phyloP scores from a whole-genome alignment of 2,113 vertebrate species.

The Brevimyrus niger region DNA sequence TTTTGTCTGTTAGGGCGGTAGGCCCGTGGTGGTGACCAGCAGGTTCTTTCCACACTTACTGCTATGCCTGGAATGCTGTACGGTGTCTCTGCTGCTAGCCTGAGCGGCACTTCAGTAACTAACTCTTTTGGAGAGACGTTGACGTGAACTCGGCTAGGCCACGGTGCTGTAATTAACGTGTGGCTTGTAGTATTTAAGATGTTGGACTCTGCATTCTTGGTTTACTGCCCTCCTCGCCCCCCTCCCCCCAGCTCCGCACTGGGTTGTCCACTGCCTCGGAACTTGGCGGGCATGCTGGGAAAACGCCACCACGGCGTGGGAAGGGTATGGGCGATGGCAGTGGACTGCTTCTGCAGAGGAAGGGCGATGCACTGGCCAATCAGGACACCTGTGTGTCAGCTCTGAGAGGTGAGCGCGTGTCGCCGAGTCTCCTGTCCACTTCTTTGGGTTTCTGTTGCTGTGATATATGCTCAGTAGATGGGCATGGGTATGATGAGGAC shows the following conservation, averaged over 20 bases:
- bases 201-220: neutral
- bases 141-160: neutral
- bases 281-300: slow-evolving; percentile 47
- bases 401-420: slow-evolving; percentile 56
- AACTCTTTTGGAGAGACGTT: neutral
- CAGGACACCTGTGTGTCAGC: slow-evolving; percentile 73
- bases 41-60: neutral
- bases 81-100: neutral
- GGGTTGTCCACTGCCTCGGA: slow-evolving; percentile 41
- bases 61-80: neutral
- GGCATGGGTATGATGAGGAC: neutral
- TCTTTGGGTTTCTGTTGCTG: neutral
- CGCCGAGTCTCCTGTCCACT: neutral
- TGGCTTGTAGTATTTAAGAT: neutral
- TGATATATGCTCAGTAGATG: neutral
- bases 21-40: neutral
- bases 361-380: slow-evolving; percentile 71
- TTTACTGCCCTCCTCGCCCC: neutral
- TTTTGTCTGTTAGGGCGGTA: neutral
- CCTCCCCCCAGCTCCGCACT: slow-evolving; percentile 43
- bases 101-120: neutral
- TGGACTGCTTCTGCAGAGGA: slow-evolving; percentile 53
- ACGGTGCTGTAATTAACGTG: neutral
- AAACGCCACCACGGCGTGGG: slow-evolving; percentile 51
- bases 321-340: slow-evolving; percentile 48